phyloP scores from a whole-genome alignment of 2,888 invertebrate genomes.

The Ichneumoninae sp. region DNA sequence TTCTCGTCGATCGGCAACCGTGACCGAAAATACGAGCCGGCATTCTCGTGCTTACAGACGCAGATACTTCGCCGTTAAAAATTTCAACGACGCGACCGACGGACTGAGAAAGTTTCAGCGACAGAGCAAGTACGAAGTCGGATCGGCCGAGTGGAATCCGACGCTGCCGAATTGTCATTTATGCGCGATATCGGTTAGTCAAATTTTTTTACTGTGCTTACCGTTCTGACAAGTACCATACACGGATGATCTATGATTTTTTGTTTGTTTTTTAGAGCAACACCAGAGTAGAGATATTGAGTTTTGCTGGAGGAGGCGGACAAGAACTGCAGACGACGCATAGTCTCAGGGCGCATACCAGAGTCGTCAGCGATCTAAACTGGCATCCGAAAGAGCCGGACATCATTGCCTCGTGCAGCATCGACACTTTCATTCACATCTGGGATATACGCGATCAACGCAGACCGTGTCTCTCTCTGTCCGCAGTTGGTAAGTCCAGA shows the following conservation, averaged over 20 bases:
- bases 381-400: conserved; percentile 94
- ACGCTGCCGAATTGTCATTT: conserved; percentile 90
- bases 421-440: conserved; percentile 96
- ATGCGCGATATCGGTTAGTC: conserved; percentile 94
- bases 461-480: conserved; percentile 92
- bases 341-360: conserved; percentile 92
- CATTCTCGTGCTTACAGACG: conserved; percentile 84
- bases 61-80: conserved; percentile 92
- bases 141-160: conserved; percentile 96
- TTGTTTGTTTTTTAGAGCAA: conserved; percentile 88
- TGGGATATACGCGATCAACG: conserved; percentile 96
- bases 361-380: conserved; percentile 95
- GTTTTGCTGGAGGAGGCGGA: conserved; percentile 88
- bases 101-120: conserved; percentile 91
- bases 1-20: conserved; percentile 2
- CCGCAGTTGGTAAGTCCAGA: conserved; percentile 91
- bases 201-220: background rate
- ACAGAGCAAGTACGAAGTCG: conserved; percentile 97
- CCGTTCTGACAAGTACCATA: background rate
- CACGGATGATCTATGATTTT: background rate
- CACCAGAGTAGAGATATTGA: conserved; percentile 93
- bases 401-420: conserved; percentile 94
- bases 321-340: conserved; percentile 89
- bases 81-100: conserved; percentile 89
- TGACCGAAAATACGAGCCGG: background rate